phyloP scores from a whole-genome alignment of 2,888 invertebrate genomes.

The Drymonia ruficornis region DNA sequence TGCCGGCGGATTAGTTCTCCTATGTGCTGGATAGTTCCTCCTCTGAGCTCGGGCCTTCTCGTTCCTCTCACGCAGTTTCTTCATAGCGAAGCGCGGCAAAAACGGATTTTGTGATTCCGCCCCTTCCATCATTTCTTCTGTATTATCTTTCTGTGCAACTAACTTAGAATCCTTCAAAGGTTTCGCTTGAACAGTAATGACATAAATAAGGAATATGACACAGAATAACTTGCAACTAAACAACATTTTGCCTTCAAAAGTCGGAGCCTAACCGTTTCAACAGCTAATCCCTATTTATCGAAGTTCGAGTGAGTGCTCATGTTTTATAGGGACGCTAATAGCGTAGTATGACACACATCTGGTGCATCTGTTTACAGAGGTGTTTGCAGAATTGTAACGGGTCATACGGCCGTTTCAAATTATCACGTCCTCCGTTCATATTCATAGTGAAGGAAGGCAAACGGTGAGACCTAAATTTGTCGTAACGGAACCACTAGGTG shows the following conservation, averaged over 20 bases:
- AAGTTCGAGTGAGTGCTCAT: slow-evolving; percentile 29
- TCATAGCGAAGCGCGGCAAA: slow-evolving; percentile 75
- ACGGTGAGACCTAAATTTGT: slow-evolving; percentile 33
- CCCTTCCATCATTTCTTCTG: slow-evolving; percentile 68
- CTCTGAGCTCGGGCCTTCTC: slow-evolving; percentile 60
- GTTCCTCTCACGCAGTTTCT: slow-evolving; percentile 63
- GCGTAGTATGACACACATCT: slow-evolving; percentile 70
- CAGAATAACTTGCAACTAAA: slow-evolving; percentile 43
- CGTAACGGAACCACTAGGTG: slow-evolving; percentile 24
- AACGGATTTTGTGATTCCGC: slow-evolving; percentile 74
- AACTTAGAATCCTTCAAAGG: slow-evolving; percentile 46
- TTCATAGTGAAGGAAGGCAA: slow-evolving; percentile 52
- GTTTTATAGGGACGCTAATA: slow-evolving; percentile 66
- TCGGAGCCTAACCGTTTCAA: slow-evolving; percentile 2
- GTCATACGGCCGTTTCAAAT: slow-evolving; percentile 72
- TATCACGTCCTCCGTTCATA: slow-evolving; percentile 65
- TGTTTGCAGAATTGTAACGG: slow-evolving; percentile 79
- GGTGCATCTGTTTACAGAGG: slow-evolving; percentile 72
- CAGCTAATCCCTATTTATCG: slow-evolving; percentile 62
- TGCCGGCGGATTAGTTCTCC: slow-evolving; percentile 37
- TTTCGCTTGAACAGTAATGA: slow-evolving; percentile 45
- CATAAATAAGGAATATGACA: slow-evolving; percentile 40
- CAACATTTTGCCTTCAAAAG: slow-evolving; percentile 37
- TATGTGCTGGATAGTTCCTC: slow-evolving; percentile 48
- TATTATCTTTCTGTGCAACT: slow-evolving; percentile 20